Evolutionary conservation across 2,797 vertebrate genomes (phyloP).

Genomic region (Pseudochaenichthys georgianus): DNA sequence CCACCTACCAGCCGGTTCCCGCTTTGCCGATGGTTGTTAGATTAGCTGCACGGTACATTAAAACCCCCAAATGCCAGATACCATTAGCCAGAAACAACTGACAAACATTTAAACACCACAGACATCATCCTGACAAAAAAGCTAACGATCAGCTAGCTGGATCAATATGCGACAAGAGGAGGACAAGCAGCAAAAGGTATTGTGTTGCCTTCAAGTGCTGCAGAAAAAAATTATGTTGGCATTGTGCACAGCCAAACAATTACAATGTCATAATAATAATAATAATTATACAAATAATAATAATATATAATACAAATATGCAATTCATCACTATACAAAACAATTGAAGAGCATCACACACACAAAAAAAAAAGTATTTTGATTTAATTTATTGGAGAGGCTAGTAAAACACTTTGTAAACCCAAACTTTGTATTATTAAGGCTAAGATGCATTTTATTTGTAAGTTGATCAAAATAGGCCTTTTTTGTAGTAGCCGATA

Average conservation of each 20-base stretch:
- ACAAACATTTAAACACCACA: conserved; percentile 61
- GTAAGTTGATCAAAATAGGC: neutral
- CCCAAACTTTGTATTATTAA: neutral
- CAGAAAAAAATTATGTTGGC: accelerated
- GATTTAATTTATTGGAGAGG: too few species aligned
- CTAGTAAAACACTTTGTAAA: too few species aligned
- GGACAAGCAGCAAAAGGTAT: conserved; percentile 35
- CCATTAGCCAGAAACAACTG: conserved; percentile 81
- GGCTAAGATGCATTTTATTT: neutral
- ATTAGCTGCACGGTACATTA: conserved; percentile 88
- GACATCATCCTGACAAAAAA: conserved; percentile 81
- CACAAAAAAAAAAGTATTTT: neutral
- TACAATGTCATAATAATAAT: too few species aligned
- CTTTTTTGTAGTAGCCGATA: neutral
- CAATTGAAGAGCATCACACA: neutral
- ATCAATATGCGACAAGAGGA: conserved; percentile 66
- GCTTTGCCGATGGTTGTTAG: conserved; percentile 87
- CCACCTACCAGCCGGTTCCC: conserved; percentile 88
- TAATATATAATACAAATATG: too few species aligned
- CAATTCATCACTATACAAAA: too few species aligned
- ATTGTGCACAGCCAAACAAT: neutral
- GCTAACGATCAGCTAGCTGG: conserved; percentile 58
- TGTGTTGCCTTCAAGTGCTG: conserved; percentile 47
- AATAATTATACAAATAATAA: too few species aligned
- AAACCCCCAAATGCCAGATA: conserved; percentile 78